A percentile compares a stretch with the other conserved stretches of the same genome.
Evolutionary conservation across 1,140 invertebrate species (phyloP).

Genomic region (Rhynchophorus ferrugineus): DNA sequence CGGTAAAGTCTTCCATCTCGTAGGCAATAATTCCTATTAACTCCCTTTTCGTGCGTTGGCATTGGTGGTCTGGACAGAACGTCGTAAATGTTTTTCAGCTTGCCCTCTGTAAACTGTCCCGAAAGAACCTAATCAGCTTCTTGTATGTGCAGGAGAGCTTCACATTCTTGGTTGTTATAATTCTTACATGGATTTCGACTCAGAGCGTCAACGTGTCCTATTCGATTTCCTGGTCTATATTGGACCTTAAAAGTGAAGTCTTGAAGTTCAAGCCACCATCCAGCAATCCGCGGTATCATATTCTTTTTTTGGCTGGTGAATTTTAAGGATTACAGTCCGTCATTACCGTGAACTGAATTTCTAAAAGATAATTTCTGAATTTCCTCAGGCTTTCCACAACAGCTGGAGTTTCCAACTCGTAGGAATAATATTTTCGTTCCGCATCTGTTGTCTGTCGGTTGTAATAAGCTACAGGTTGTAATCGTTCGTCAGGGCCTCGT

Average conservation of each 20-base stretch:
- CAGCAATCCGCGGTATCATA: conserved; percentile 26
- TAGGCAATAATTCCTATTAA: conserved; percentile 32
- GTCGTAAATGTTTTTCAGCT: conserved; percentile 12
- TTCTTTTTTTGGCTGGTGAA: conserved; percentile 25
- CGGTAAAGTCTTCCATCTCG: conserved; percentile 30
- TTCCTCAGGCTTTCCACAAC: no score
- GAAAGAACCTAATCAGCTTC: conserved; percentile 20
- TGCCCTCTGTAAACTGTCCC: conserved; percentile 20
- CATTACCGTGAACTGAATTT: neutral
- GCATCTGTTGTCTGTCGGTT: neutral
- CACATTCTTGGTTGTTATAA: neutral
- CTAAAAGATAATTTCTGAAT: no score
- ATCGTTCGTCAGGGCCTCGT: neutral
- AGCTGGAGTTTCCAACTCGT: no score
- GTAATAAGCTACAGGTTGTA: neutral
- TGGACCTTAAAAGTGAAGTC: conserved; percentile 30
- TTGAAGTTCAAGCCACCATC: conserved; percentile 28
- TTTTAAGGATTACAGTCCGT: neutral
- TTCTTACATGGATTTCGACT: conserved; percentile 28
- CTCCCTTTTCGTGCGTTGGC: conserved; percentile 17
- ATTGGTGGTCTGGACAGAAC: conserved; percentile 18
- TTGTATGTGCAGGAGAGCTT: conserved; percentile 1
- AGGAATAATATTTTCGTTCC: no score
- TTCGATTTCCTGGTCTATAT: conserved; percentile 28
- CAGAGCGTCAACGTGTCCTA: conserved; percentile 33